Conservation (phyloP, 2,113 vertebrate species). For the Tursiops truncatus region DNA sequence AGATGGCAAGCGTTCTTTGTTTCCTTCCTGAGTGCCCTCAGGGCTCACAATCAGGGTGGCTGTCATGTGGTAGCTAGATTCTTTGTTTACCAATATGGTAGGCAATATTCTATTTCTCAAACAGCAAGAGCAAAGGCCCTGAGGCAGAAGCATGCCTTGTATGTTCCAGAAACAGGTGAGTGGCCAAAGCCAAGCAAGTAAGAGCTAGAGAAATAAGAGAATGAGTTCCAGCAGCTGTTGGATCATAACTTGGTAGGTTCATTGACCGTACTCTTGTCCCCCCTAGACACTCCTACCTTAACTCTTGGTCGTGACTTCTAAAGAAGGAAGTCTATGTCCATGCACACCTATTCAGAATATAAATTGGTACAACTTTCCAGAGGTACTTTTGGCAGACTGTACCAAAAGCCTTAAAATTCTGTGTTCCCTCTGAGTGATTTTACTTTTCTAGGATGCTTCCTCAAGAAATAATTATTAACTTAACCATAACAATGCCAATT, state of each 20-base stretch:
- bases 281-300: accelerated
- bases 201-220: not conserved
- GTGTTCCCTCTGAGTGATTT: not conserved
- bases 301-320: not conserved
- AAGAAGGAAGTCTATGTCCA: not conserved
- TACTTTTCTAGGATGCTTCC: slow-evolving; percentile 9
- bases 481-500: not conserved
- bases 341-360: not conserved
- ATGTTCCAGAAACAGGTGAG: not conserved
- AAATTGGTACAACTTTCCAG: not conserved
- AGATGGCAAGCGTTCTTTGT: not conserved
- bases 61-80: not conserved
- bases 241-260: too few relatives aligned
- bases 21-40: not conserved
- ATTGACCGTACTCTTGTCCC: not conserved
- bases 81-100: not conserved
- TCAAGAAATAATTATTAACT: slow-evolving; percentile 4
- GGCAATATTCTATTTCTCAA: not conserved
- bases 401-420: not conserved
- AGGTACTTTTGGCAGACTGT: not conserved
- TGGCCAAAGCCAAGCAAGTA: not conserved
- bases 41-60: not conserved
- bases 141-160: not conserved
- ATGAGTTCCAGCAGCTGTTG: not conserved
- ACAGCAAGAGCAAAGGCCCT: not conserved